Evolutionary conservation across 2,113 vertebrate species (phyloP).

Genomic region (Kobus ellipsiprymnus): DNA sequence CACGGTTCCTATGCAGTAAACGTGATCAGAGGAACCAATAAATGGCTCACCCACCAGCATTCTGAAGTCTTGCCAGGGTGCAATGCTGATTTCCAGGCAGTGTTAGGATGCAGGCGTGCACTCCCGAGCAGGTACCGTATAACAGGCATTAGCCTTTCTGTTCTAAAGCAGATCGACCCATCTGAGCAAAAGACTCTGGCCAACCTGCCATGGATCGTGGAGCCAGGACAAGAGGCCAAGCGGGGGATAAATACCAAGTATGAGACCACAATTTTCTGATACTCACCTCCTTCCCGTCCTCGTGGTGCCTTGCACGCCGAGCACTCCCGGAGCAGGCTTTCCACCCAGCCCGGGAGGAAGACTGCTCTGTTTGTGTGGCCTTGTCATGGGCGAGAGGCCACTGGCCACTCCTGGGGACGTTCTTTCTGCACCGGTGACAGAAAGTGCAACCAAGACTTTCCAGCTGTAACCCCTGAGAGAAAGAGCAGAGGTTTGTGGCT

Average conservation of each 20-base stretch:
- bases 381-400: constrained; percentile 90
- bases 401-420: constrained; percentile 84
- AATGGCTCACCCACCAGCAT: too few species aligned
- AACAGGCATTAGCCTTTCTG: constrained; percentile 76
- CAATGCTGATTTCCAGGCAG: neutral
- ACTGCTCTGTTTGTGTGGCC: constrained; percentile 86
- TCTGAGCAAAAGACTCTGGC: constrained; percentile 98
- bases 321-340: constrained; percentile 89
- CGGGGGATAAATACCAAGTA: constrained; percentile 99
- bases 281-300: constrained; percentile 88
- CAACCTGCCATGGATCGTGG: constrained; percentile 99
- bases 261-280: constrained; percentile 99
- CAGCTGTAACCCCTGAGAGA: constrained; percentile 83
- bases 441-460: constrained; percentile 86
- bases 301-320: constrained; percentile 94
- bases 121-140: constrained; percentile 38
- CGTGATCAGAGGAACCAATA: neutral
- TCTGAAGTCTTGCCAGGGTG: neutral
- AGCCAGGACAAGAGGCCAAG: constrained; percentile 99
- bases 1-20: neutral
- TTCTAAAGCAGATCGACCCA: constrained; percentile 94
- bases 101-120: neutral
- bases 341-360: constrained; percentile 86
- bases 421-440: constrained; percentile 83
- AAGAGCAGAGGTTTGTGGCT: constrained; percentile 71